These are phyloP conservation scores for Drosophila arawakana DNA, from an alignment of 1,140 invertebrate genomes.

Conservation along the genomic window DNA sequence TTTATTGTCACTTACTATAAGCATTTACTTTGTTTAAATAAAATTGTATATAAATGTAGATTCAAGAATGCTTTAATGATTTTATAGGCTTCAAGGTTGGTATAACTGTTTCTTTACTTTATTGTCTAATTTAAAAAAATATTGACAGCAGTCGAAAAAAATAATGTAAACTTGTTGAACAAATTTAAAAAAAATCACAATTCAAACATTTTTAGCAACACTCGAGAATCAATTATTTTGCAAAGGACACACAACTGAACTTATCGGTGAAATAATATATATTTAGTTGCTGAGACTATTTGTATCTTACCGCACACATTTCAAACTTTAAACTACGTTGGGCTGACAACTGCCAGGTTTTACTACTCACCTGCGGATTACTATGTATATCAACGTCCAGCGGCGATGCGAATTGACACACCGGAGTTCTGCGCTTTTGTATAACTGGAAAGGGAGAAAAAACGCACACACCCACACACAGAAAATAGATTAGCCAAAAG, in stretches of 20 bases:
- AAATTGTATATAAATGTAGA: too few species aligned
- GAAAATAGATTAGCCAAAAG: conserved; percentile 40
- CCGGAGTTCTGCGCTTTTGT: conserved; percentile 93
- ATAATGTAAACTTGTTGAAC: too few species aligned
- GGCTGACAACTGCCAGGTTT: conserved; percentile 5
- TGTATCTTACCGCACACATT: conserved; percentile 16
- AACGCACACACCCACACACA: conserved; percentile 14
- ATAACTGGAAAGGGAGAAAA: conserved; percentile 90
- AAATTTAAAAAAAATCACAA: too few species aligned
- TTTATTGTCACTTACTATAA: too few species aligned
- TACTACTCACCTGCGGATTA: conserved; percentile 94
- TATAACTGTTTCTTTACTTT: too few species aligned
- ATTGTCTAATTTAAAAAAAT: too few species aligned
- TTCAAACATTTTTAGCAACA: too few species aligned
- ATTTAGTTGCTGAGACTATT: background rate
- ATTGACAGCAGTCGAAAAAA: too few species aligned
- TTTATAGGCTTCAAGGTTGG: too few species aligned
- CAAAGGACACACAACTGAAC: background rate
- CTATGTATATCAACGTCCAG: conserved; percentile 97
- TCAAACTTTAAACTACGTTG: conserved; percentile 8
- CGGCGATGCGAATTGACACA: conserved; percentile 98
- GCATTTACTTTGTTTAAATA: too few species aligned
- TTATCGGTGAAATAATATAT: background rate
- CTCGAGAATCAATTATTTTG: too few species aligned
- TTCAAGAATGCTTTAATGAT: too few species aligned